Percentiles rank a stretch among this genome's conserved stretches.
These are phyloP conservation scores for Drosophila virilis DNA, from an alignment of 1,140 invertebrate species.

Conservation along the genomic window DNA sequence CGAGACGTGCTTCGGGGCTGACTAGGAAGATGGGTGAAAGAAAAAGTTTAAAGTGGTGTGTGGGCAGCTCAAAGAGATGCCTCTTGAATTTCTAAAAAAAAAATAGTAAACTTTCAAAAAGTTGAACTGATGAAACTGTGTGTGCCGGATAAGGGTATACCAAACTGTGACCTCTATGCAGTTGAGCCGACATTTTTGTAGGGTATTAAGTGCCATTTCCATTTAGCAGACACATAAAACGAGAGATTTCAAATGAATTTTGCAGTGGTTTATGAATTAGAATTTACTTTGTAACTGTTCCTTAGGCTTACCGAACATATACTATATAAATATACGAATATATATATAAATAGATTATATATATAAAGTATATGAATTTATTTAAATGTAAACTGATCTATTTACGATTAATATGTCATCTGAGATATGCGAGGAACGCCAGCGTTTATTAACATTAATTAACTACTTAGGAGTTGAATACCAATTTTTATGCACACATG, in stretches of 20 bases:
- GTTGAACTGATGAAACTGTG: slow-evolving; percentile 61
- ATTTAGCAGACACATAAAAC: slow-evolving; percentile 19
- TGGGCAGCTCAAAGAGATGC: slow-evolving; percentile 41
- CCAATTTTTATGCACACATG: slow-evolving; percentile 14
- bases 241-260: slow-evolving; percentile 27
- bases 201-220: slow-evolving; percentile 63
- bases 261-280: slow-evolving; percentile 27
- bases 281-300: slow-evolving; percentile 21
- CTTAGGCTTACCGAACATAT: slow-evolving; percentile 13
- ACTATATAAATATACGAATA: not conserved
- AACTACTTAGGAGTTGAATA: slow-evolving; percentile 23
- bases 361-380: not conserved
- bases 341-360: slow-evolving; percentile 3
- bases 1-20: slow-evolving; percentile 3
- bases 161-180: not conserved
- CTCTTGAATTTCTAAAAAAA: slow-evolving; percentile 47
- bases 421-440: slow-evolving; percentile 40
- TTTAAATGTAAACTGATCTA: slow-evolving; percentile 20
- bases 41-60: not conserved
- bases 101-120: slow-evolving; percentile 60
- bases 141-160: slow-evolving; percentile 32
- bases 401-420: slow-evolving; percentile 14
- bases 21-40: not conserved
- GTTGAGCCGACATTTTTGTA: slow-evolving; percentile 43
- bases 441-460: slow-evolving; percentile 40